Conservation (phyloP, 2,888 invertebrate species). For the Amblyjoppa fuscipennis region DNA sequence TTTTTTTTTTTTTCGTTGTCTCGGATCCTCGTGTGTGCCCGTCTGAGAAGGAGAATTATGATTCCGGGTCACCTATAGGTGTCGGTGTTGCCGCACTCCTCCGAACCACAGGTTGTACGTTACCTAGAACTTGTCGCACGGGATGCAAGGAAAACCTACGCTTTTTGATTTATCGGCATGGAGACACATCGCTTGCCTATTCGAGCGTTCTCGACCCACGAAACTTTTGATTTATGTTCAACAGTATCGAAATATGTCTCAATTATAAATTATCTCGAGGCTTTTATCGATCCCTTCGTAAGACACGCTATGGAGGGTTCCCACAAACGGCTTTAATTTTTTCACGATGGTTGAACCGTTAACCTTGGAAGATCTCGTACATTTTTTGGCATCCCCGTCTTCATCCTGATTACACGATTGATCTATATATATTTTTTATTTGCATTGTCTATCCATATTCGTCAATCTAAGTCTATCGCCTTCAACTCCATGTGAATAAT, state of each 20-base stretch:
- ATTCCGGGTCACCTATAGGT: slow-evolving; percentile 71
- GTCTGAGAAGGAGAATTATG: slow-evolving; percentile 68
- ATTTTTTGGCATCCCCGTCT: background rate
- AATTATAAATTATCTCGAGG: slow-evolving; percentile 58
- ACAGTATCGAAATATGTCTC: slow-evolving; percentile 60
- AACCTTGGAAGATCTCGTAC: background rate
- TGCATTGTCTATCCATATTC: background rate
- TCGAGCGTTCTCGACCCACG: slow-evolving; percentile 42
- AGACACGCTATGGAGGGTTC: background rate
- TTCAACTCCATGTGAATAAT: slow-evolving; percentile 26
- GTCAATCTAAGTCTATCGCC: background rate
- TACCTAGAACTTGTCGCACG: slow-evolving; percentile 41
- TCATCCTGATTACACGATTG: background rate
- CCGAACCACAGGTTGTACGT: slow-evolving; percentile 24
- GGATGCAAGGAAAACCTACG: slow-evolving; percentile 54
- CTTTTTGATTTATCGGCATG: slow-evolving; percentile 60
- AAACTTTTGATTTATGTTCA: slow-evolving; percentile 63
- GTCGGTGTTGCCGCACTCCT: slow-evolving; percentile 55
- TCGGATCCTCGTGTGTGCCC: slow-evolving; percentile 11
- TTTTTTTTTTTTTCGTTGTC: background rate
- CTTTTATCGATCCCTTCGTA: slow-evolving; percentile 21
- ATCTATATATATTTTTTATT: no score
- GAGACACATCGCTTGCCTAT: slow-evolving; percentile 26
- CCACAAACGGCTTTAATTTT: slow-evolving; percentile 4
- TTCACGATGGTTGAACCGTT: background rate